Evolutionary conservation across 2,113 vertebrate species (phyloP), one percentile per base, ranked within the genome.

Genomic region (Chamaea fasciata): DNA sequence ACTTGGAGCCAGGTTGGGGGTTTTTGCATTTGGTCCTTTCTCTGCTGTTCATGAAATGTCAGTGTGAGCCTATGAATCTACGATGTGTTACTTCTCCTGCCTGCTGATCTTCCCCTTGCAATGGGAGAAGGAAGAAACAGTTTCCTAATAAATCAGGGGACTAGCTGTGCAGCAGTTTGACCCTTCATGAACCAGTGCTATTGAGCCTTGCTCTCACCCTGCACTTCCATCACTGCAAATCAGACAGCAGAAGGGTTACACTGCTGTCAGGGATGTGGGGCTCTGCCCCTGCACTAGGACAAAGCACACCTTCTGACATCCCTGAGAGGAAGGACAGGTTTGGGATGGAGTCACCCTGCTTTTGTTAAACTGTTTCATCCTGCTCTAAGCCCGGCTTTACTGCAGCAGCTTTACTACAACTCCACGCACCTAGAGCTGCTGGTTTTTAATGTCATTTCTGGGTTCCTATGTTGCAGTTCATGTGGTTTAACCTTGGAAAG

Each of bases 11-110:
- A 76, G 64, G 83, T 90, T 70, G 57, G 44, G 11, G 1, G 2
- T n/a, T 94, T 95, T 53, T 53, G 19, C 62, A 30, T 80, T 83
- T 62, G 28, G 75, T 93, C 76, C 69, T 91, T 95, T 94, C 83
- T 81, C 56, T 94, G 65, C 85, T 82, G 57, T 42, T 73, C 88
- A 74, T 83, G 76, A 94, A 95, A 94, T 62, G 49, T 90, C 50
- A 82, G 76, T 46, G 47, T 87, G 67, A 96, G 80, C 80, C 90
- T 75, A 81, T 95, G 97, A 95, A 78, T 93, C 86, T 64, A 92
- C 3, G 57, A 82, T 71, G 94, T 65, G 60, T 79, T 90, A 92
- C 73, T 81, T 42, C 55, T 73, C 67, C 74, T 88, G 87, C 50
- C 47, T 87, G 53, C 70, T 82, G 73, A 53, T 75, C 85, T 93